Base-by-base conservation (phyloP, 2,888 invertebrate genomes). In the Diarsia dahlii region DNA sequence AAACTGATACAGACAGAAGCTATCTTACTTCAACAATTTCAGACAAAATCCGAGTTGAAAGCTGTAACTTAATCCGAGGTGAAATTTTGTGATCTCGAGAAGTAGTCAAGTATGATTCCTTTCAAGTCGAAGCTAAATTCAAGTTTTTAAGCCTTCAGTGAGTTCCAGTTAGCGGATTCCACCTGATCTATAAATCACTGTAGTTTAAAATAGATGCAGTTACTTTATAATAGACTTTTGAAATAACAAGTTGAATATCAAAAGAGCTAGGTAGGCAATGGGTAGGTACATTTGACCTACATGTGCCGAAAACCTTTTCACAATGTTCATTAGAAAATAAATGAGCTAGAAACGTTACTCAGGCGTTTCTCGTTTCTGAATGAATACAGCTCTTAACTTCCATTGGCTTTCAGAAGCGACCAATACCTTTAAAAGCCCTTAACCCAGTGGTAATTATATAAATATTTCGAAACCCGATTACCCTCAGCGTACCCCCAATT, bases 371-470 rank as follows among this genome's bases (percentile, higher is more conserved):
- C 74, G 60, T 54, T 65, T 48, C 54, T 48, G 66, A 66, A 56
- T 63, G 15, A 82, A 66, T 15, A 56, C n/a, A 56, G 62, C 50
- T 78, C 58, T 54, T 45, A 50, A 76, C 66, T 50, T 56, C 68
- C 45, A 66, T 9, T 52, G 68, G 23, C 67, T 62, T 62, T 72
- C 54, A 72, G 80, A 45, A 58, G 48, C 48, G n/a, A 60, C 34
- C 62, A 71, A 78, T 69, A 64, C 46, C 20, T 56, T 50, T 34
- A 71, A 54, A 62, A 60, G 48, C 64, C 68, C 71, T 68, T 50
- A 84, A n/a, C 48, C 64, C 67, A 45, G 67, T 71, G 39, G 80
- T 71, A 83, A 83, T 80, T 71, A 83, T 54, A 68, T 60, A 82
- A 69, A 80, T 82, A 82, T 77, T 76, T 64, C 23, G 65, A n/a